Evolutionary conservation across 2,113 vertebrate genomes (phyloP), one percentile per base, ranked within the genome.

Genomic region (Rana temporaria): DNA sequence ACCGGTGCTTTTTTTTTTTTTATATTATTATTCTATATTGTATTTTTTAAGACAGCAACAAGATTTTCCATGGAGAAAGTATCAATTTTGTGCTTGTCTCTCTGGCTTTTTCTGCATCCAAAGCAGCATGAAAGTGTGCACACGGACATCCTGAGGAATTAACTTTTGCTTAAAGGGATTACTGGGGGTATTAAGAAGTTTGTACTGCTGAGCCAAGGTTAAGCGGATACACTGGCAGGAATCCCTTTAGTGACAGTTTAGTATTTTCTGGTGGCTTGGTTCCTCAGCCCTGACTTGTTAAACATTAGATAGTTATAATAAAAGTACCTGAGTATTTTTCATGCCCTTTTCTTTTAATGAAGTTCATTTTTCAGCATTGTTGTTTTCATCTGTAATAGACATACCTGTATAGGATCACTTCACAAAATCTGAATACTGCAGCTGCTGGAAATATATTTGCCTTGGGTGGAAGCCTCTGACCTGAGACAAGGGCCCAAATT

Each of bases 161-260:
- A 48, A 67, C 63, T 78, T 66, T 26, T 66, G 17, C 76, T 78
- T 66, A 30, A 56, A 78, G 63, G 76, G 76, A 78, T 78, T 78
- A 78, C 76, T 18, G 65, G 22, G 42, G 9, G 76, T 63, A 78
- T 67, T 78, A 65, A 78, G 63, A 34, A 66, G 42, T 66, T 67
- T 78, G 48, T 53, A 55, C 63, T 32, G 42, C 63, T 78, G 59
- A 78, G 76, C 62, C 63, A 34, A 56, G 52, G 76, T 66, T 66
- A 66, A 78, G 38, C 24, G 12, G 32, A 67, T 30, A 17, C 42
- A 66, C 52, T 52, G 63, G 48, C 62, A 56, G 16, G 19, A 78
- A 78, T 78, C 63, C 52, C n/a, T 78, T 78, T 66, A 65, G 52
- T 6, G 66, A 26, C 76, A 66, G 63, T 78, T 66, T 67, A 65